phyloP scores from a whole-genome alignment of 2,113 vertebrate species.

The Microtus oregoni region DNA sequence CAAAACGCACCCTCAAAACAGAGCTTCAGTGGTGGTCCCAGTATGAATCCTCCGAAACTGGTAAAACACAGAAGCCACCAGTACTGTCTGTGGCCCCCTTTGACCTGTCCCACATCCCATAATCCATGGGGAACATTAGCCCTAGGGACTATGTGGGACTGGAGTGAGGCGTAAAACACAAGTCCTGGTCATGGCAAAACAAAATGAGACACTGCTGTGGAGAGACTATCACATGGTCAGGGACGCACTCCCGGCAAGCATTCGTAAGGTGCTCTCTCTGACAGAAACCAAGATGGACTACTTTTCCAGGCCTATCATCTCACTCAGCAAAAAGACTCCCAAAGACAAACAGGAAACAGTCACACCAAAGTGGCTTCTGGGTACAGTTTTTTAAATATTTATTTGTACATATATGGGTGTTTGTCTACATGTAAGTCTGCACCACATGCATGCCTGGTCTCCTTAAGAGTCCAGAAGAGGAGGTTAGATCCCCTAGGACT shows the following conservation, averaged over 20 bases:
- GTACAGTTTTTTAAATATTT: not conserved
- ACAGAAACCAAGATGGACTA: not conserved
- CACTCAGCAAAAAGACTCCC: not conserved
- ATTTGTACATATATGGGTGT: too few relatives aligned
- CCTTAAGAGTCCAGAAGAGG: not conserved
- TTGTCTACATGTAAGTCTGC: not conserved
- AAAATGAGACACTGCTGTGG: fast-evolving
- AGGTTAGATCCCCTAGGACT: not conserved
- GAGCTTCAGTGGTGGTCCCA: too few relatives aligned
- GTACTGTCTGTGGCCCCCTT: not conserved
- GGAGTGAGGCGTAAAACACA: not conserved
- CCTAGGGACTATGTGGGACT: not conserved
- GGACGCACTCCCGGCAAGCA: not conserved
- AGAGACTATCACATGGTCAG: not conserved
- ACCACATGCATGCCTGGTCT: not conserved
- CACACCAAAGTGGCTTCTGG: not conserved
- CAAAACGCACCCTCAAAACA: not conserved
- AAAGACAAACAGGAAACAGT: not conserved
- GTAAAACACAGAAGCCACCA: not conserved
- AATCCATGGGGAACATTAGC: not conserved
- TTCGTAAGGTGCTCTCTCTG: not conserved
- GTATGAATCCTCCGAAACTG: not conserved
- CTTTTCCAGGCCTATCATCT: not conserved
- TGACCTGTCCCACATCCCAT: too few relatives aligned
- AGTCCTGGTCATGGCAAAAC: fast-evolving